Evolutionary conservation across 2,797 vertebrate genomes (phyloP).

Genomic region (Aplochiton taeniatus): DNA sequence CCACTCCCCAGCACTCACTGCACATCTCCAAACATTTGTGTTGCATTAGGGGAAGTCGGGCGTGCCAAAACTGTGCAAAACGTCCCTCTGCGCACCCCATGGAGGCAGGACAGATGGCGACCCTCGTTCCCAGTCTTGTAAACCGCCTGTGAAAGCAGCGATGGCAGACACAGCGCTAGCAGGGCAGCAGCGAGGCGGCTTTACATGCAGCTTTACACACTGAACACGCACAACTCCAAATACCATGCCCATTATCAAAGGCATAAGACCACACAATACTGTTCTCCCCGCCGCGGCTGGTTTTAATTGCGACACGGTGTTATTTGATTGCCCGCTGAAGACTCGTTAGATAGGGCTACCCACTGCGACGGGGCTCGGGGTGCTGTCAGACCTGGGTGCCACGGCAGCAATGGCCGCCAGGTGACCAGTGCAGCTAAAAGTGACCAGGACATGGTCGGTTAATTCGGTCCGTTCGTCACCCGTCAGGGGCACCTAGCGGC

Average conservation of each 20-base stretch:
- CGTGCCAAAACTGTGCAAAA: constrained; percentile 73
- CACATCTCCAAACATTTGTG: constrained; percentile 74
- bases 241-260: constrained; percentile 26
- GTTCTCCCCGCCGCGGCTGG: constrained; percentile 3
- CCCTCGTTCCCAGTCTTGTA: constrained; percentile 69
- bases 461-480: constrained; percentile 70
- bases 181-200: constrained; percentile 48
- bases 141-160: constrained; percentile 67
- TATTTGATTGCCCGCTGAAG: constrained; percentile 21
- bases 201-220: constrained; percentile 55
- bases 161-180: constrained; percentile 56
- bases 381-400: too few relatives aligned
- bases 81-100: constrained; percentile 67
- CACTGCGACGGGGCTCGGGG: too few relatives aligned
- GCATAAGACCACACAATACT: constrained; percentile 24
- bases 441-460: constrained; percentile 66
- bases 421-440: constrained; percentile 37
- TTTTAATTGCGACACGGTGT: constrained; percentile 36
- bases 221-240: constrained; percentile 43
- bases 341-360: too few relatives aligned
- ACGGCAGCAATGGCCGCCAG: too few relatives aligned
- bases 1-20: constrained; percentile 5
- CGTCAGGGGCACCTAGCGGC: constrained; percentile 22
- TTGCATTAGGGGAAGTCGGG: constrained; percentile 71
- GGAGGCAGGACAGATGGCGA: constrained; percentile 78